phyloP scores from a whole-genome alignment of 2,888 invertebrate genomes.

The Tipula confusa region DNA sequence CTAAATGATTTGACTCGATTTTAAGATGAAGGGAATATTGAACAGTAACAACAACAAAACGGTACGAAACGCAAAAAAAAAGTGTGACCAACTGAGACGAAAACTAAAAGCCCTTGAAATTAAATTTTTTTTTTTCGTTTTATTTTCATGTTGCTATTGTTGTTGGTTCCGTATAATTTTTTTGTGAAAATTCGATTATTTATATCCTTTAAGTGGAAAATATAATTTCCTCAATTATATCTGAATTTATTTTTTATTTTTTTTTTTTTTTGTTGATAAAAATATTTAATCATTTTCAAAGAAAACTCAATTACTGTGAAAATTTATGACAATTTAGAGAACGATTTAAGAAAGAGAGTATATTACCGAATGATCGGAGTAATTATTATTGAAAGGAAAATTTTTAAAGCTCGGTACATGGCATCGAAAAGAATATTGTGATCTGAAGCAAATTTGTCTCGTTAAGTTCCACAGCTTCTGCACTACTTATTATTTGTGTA shows the following conservation, averaged over 20 bases:
- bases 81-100: constrained; percentile 31
- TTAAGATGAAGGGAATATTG: constrained; percentile 4
- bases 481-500: too few relatives aligned
- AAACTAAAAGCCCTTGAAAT: constrained; percentile 31
- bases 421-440: too few relatives aligned
- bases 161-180: not conserved
- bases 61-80: not conserved
- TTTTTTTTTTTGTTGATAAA: not conserved
- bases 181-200: constrained; percentile 25
- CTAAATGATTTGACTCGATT: constrained; percentile 28
- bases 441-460: too few relatives aligned
- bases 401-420: too few relatives aligned
- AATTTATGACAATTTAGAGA: constrained; percentile 7
- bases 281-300: not conserved
- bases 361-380: too few relatives aligned
- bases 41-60: not conserved
- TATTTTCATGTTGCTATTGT: constrained; percentile 4
- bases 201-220: constrained; percentile 20
- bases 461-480: too few relatives aligned
- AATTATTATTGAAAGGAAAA: too few relatives aligned
- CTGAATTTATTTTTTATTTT: constrained; percentile 16
- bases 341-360: not conserved
- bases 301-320: constrained; percentile 27
- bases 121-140: constrained; percentile 21
- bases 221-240: constrained; percentile 16